Evolutionary conservation across 2,797 vertebrate species (phyloP).

Genomic region (Spondyliosoma cantharus): DNA sequence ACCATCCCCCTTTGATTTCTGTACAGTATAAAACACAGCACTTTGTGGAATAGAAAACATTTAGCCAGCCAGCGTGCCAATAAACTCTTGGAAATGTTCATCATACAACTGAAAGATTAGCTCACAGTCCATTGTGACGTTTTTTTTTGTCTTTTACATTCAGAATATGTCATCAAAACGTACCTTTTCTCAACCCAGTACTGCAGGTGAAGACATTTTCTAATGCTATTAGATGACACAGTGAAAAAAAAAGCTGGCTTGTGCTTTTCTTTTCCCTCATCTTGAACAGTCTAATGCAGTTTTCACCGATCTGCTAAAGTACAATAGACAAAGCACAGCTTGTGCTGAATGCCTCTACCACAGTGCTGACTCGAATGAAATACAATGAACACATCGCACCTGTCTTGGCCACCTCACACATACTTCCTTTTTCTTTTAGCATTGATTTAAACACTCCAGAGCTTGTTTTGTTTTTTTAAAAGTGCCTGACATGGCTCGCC

Average conservation of each 20-base stretch:
- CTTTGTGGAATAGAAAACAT: too few relatives aligned
- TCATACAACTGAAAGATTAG: too few relatives aligned
- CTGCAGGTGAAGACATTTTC: neutral
- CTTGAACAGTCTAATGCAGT: constrained; percentile 9
- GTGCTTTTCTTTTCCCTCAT: constrained; percentile 5
- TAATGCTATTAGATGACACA: neutral
- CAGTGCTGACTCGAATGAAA: constrained; percentile 44
- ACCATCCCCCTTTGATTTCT: neutral
- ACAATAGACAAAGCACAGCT: constrained; percentile 42
- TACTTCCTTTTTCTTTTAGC: constrained; percentile 1
- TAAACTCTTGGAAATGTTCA: too few relatives aligned
- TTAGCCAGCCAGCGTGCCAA: too few relatives aligned
- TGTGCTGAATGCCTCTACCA: constrained; percentile 25
- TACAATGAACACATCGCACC: constrained; percentile 53
- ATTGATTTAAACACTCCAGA: constrained; percentile 30
- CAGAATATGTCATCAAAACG: neutral
- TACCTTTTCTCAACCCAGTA: neutral
- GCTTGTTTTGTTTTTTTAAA: constrained; percentile 12
- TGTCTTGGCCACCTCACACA: constrained; percentile 31
- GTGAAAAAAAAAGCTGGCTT: neutral
- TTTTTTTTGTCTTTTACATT: neutral
- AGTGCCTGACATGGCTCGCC: constrained; percentile 13
- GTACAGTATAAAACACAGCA: neutral
- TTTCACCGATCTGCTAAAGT: constrained; percentile 7
- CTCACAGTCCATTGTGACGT: too few relatives aligned